Conservation (phyloP, 2,888 invertebrate genomes). For the Apodemia duryi region DNA sequence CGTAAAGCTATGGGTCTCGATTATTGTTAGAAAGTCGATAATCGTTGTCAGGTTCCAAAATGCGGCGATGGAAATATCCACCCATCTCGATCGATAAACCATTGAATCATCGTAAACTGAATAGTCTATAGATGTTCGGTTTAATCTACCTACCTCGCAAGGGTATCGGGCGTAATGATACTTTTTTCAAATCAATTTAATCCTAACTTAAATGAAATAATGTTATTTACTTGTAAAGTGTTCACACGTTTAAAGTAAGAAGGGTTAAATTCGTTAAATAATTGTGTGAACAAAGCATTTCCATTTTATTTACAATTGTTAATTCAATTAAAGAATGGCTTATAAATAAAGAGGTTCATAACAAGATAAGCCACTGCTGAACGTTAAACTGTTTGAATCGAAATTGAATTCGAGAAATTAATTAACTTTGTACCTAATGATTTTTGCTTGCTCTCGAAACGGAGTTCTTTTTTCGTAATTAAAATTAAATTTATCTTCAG, state of each 20-base stretch:
- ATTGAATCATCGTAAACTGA: too few species aligned
- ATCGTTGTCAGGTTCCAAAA: too few species aligned
- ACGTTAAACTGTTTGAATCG: conserved; percentile 5
- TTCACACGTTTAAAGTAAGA: not conserved
- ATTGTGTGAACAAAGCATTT: not conserved
- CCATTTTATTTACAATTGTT: conserved; percentile 2
- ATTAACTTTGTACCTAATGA: conserved; percentile 12
- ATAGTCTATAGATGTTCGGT: too few species aligned
- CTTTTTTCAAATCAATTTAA: too few species aligned
- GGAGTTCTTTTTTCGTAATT: not conserved
- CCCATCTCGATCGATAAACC: too few species aligned
- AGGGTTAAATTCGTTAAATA: not conserved
- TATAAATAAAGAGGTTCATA: conserved; percentile 7
- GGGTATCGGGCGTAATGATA: too few species aligned
- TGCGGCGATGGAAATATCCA: too few species aligned
- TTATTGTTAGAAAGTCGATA: too few species aligned
- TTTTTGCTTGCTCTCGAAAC: not conserved
- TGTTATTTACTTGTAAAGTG: too few species aligned
- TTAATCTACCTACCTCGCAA: too few species aligned
- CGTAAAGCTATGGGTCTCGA: too few species aligned
- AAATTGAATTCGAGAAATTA: conserved; percentile 15
- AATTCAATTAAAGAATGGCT: not conserved
- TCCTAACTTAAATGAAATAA: too few species aligned
- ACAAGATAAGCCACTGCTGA: conserved; percentile 9
- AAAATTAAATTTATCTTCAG: not conserved